Percentiles rank a stretch among this genome's conserved stretches.
Evolutionary conservation across 2,113 vertebrate genomes (phyloP).

Genomic region (Carassius auratus): DNA sequence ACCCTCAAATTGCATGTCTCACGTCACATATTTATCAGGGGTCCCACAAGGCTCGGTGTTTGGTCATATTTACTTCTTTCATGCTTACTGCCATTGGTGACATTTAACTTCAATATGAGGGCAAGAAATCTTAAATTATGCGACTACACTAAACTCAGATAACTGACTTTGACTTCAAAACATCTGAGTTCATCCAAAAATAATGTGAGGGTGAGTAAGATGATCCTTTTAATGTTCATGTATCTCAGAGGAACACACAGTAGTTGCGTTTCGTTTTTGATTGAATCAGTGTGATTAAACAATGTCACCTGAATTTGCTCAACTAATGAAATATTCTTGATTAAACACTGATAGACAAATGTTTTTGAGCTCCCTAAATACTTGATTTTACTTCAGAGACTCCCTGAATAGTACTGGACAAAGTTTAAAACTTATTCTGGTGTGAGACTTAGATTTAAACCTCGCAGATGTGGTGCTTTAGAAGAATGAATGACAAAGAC

Average conservation of each 20-base stretch:
- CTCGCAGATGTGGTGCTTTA: not conserved
- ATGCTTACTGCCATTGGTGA: not conserved
- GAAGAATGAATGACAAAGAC: not conserved
- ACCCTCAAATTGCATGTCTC: not conserved
- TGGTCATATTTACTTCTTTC: not conserved
- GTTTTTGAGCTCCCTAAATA: not conserved
- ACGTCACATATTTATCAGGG: not conserved
- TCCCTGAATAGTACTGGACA: not conserved
- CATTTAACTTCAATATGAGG: not conserved
- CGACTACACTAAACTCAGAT: too few relatives aligned
- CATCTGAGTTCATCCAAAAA: not conserved
- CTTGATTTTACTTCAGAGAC: too few relatives aligned
- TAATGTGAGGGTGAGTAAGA: not conserved
- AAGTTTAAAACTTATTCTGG: not conserved
- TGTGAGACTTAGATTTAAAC: not conserved
- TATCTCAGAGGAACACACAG: too few relatives aligned
- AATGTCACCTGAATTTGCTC: not conserved
- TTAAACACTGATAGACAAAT: not conserved
- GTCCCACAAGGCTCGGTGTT: not conserved
- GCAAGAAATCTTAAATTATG: too few relatives aligned
- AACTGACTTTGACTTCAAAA: not conserved
- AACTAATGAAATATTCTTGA: not conserved
- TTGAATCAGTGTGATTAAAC: not conserved
- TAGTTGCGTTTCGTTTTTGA: not conserved
- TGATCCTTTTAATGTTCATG: too few relatives aligned